Evolutionary conservation across 1,140 invertebrate species (phyloP), one percentile per base, ranked within the genome.

Genomic region (Octopus sinensis): DNA sequence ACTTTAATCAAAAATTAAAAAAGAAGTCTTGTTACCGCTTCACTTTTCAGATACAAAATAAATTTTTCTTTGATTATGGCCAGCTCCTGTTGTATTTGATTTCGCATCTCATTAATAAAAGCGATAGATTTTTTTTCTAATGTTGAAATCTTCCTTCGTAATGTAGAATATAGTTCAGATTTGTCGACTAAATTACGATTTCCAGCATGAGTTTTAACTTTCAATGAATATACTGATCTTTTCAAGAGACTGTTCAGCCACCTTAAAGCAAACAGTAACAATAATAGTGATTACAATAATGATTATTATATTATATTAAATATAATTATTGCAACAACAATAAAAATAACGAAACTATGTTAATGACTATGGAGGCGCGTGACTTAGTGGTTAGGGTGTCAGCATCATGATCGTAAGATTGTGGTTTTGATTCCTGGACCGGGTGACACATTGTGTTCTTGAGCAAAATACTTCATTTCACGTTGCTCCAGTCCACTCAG

Each of bases 181-280:
- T 85, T 84, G n/a, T 85, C 80, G 23, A 83, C 84, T 62, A 84
- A 81, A 56, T 75, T 78, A 23, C 83, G 81, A 10, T 82, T 83
- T 12, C 82, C 83, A 56, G 84, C 80, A 4, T 77, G 83, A 52
- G 80, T 73, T 13, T 84, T 83, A 0, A 88, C 84, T 76, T 86
- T 85, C 5, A 88, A 76, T 0, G 84, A 81, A 75, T 86, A 86
- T n/a, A 85, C 76, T 0, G 85, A 82, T 76, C 87, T 53, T 76
- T 86, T 86, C 52, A 88, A 10, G 5, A 88, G 62, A 53, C 80
- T 79, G 0, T 84, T 84, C 76, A 86, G 54, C 80, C 84, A 86
- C 52, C 87, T 76, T 76, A 13, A 80, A 81, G 23, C 7, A 78
- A 13, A 68, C 62, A 81, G 54, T 17, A 80, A 53, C 5, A 77